Base-by-base conservation (phyloP, 2,797 vertebrate species). In the Molossus alvarezi region DNA sequence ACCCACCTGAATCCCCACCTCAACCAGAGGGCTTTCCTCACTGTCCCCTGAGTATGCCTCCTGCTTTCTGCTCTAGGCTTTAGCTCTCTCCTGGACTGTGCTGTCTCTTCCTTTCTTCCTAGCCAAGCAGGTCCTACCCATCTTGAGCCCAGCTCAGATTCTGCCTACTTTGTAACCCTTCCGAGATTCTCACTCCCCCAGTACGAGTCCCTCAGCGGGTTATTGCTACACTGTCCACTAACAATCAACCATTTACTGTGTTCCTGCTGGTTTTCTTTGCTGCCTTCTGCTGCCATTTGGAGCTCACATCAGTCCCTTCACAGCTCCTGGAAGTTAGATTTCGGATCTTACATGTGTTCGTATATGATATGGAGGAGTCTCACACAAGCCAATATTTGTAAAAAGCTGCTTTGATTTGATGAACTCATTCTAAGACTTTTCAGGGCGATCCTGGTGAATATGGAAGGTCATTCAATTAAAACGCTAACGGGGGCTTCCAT, bases 341-440 rank as follows among this genome's bases (percentile, higher is more conserved):
- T 88, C 90, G 80, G n/a, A n/a, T 95, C 27, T 86, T 95, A 8
- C 11, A 25, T 75, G 17, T 23, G 87, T 80, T 86, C 69, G 4
- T 58, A 3, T 76, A 64, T 79, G 69, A 41, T 27, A 57, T 6
- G 27, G 33, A 82, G n/a, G 21, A 89, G 25, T 76, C 17, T 90
- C 23, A 86, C 33, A 88, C 27, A 80, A 65, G 41, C 77, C 86
- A 82, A 69, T 93, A 5, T 53, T 94, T 69, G 37, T 13, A 33
- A 84, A 88, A 93, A 60, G 29, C 80, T 93, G 15, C 23, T 75
- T 62, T 48, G 75, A 82, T 91, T 65, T 92, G 84, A 91, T 80
- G 37, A 95, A 58, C 20, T 20, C 33, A 45, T 79, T 67, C 64
- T n/a, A 57, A 65, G 20, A 79, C 76, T 65, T 76, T 96, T 73